A percentile compares a stretch with the other conserved stretches of the same genome.
These are phyloP conservation scores for Endotricha flammealis DNA, from an alignment of 2,888 invertebrate genomes.

Conservation along the genomic window DNA sequence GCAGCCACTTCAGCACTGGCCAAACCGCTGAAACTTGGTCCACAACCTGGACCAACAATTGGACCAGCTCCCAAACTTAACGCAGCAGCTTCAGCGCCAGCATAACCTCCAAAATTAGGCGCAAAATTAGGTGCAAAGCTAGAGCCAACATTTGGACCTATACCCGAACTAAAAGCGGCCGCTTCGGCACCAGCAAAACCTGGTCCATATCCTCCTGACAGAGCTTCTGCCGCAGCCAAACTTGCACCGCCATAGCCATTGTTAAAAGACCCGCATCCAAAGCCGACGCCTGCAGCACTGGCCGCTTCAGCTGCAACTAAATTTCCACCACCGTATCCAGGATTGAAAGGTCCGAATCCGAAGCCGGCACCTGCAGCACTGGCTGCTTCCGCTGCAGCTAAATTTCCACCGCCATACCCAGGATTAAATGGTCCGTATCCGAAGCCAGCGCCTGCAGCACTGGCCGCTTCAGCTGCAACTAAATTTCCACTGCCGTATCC, in stretches of 20 bases:
- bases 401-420: not conserved
- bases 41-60: not conserved
- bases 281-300: conserved; percentile 1
- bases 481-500: not conserved
- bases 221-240: too few relatives aligned
- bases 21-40: not conserved
- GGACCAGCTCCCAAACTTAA: too few relatives aligned
- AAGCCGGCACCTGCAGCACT: conserved; percentile 1
- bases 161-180: conserved; percentile 1
- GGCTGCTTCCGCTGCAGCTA: conserved; percentile 3
- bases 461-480: conserved; percentile 1
- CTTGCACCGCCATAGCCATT: conserved; percentile 1
- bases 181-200: conserved; percentile 4
- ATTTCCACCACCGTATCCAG: conserved; percentile 1
- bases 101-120: too few relatives aligned
- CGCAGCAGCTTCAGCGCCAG: conserved; percentile 3
- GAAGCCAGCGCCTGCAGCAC: not conserved
- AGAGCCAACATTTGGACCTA: too few relatives aligned
- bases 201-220: too few relatives aligned
- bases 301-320: conserved; percentile 2
- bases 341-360: not conserved
- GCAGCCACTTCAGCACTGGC: not conserved
- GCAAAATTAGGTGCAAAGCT: too few relatives aligned
- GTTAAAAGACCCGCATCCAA: not conserved
- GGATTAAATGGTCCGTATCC: not conserved